Evolutionary conservation across 2,113 vertebrate genomes (phyloP).

Genomic region (Condylura cristata): DNA sequence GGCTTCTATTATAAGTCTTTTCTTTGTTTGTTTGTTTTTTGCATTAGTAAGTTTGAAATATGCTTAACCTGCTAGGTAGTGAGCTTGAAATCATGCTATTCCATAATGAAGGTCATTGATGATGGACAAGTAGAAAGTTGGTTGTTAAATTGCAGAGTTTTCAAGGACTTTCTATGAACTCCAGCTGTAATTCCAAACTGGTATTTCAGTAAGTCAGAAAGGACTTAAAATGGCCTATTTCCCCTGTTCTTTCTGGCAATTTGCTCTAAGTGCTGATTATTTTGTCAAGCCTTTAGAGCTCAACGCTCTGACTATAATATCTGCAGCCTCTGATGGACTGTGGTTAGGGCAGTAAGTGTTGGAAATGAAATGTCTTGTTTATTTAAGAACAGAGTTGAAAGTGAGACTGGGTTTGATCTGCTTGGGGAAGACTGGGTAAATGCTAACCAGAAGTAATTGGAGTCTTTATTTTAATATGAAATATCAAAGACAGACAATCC

Average conservation of each 20-base stretch:
- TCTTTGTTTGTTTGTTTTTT: too few species aligned
- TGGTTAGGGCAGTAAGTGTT: slow-evolving; percentile 53
- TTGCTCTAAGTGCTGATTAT: slow-evolving; percentile 79
- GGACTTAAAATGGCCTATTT: slow-evolving; percentile 72
- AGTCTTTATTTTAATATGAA: slow-evolving; percentile 37
- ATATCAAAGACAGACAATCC: background rate
- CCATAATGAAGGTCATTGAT: slow-evolving; percentile 53
- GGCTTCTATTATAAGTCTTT: background rate
- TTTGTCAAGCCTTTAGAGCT: slow-evolving; percentile 78
- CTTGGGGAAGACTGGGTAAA: slow-evolving; percentile 47
- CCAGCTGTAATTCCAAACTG: slow-evolving; percentile 63
- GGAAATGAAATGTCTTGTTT: slow-evolving; percentile 69
- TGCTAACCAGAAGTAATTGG: slow-evolving; percentile 36
- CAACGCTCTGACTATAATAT: slow-evolving; percentile 60
- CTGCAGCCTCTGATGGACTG: slow-evolving; percentile 53
- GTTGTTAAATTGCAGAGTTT: slow-evolving; percentile 67
- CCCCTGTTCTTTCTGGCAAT: slow-evolving; percentile 70
- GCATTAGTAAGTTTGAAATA: too few species aligned
- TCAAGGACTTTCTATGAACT: slow-evolving; percentile 78
- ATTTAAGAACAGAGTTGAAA: slow-evolving; percentile 62
- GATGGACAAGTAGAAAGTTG: slow-evolving; percentile 52
- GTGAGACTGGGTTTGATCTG: slow-evolving; percentile 38
- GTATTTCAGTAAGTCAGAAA: slow-evolving; percentile 68
- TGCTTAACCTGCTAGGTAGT: slow-evolving; percentile 12
- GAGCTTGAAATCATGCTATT: background rate